phyloP scores from a whole-genome alignment of 53 echinoderm and acorn worm species.

The Henricia sp. region DNA sequence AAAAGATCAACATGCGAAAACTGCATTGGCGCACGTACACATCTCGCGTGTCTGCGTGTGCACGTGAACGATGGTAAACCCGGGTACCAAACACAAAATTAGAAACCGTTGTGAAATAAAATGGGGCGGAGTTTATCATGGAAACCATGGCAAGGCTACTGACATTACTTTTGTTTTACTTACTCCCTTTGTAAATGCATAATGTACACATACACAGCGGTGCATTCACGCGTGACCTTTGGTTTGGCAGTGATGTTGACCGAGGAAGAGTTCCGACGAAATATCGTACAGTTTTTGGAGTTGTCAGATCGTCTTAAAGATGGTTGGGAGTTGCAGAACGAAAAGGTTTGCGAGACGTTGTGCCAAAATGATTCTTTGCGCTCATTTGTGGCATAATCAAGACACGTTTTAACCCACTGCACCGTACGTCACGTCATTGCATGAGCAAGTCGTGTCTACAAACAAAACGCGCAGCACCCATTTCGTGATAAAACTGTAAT shows the following conservation, averaged over 20 bases:
- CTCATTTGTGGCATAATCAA: neutral
- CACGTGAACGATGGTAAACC: neutral
- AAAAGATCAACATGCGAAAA: too few relatives aligned
- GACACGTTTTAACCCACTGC: too few relatives aligned
- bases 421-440: too few relatives aligned
- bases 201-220: neutral
- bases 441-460: too few relatives aligned
- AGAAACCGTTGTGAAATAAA: constrained; percentile 74
- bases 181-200: constrained; percentile 51
- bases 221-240: constrained; percentile 45
- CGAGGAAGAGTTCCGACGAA: constrained; percentile 51
- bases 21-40: neutral
- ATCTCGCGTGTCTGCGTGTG: neutral
- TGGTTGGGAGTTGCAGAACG: constrained; percentile 51
- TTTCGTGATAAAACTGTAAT: constrained; percentile 32
- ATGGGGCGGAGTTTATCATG: constrained; percentile 67
- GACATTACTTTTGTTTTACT: constrained; percentile 27
- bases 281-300: constrained; percentile 60
- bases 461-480: constrained; percentile 10
- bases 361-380: neutral
- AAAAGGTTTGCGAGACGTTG: constrained; percentile 37
- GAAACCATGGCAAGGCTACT: constrained; percentile 49
- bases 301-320: constrained; percentile 64
- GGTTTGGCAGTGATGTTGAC: constrained; percentile 39
- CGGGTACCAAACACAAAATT: constrained; percentile 2